Percentiles rank a stretch among this genome's conserved stretches.
These are phyloP conservation scores for Machimus atricapillus DNA, from an alignment of 2,888 invertebrate genomes.

Conservation along the genomic window DNA sequence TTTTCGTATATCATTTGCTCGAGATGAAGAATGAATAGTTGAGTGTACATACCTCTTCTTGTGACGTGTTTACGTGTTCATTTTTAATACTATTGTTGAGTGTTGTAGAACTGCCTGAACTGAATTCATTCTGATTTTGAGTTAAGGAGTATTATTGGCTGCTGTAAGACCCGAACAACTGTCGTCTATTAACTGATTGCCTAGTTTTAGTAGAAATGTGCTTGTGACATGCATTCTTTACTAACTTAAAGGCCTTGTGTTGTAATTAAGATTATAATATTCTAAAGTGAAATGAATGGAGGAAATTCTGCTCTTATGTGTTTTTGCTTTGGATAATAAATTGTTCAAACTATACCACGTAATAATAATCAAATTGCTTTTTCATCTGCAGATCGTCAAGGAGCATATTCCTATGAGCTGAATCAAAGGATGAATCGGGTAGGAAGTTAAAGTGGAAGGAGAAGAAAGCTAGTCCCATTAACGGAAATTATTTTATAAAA, in stretches of 20 bases:
- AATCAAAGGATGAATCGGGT: background rate
- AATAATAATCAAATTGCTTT: background rate
- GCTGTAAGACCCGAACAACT: conserved; percentile 46
- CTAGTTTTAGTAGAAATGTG: background rate
- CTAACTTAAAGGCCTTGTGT: background rate
- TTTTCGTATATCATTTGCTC: background rate
- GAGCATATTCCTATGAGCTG: conserved; percentile 41
- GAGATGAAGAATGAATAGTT: background rate
- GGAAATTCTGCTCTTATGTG: background rate
- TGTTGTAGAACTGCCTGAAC: conserved; percentile 19
- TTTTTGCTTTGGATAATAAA: background rate
- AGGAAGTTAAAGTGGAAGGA: background rate
- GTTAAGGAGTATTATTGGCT: conserved; percentile 23
- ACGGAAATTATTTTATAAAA: background rate
- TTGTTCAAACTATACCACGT: background rate
- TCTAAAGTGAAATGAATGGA: too few species aligned
- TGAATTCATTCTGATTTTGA: background rate
- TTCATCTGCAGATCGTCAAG: conserved; percentile 30
- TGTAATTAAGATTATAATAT: background rate
- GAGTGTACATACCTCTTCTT: background rate
- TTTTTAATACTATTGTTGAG: background rate
- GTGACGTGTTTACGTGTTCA: conserved; percentile 13
- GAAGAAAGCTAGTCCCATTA: background rate
- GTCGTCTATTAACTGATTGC: background rate
- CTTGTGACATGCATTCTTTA: background rate